These are phyloP conservation scores for Mola mola DNA, from an alignment of 2,113 vertebrate genomes.

Conservation along the genomic window DNA sequence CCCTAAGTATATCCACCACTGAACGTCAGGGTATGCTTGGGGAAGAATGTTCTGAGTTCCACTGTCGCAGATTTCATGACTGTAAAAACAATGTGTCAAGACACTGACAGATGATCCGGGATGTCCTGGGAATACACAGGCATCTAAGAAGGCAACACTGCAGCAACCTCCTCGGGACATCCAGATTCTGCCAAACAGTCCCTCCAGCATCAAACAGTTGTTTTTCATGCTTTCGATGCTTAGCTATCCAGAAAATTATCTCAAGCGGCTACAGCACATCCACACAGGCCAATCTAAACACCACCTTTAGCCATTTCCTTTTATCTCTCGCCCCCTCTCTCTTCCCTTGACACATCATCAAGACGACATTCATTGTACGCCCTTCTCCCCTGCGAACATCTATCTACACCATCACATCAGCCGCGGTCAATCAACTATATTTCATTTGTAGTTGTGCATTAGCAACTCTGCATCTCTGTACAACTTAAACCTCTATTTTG, in stretches of 20 bases:
- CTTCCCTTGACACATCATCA: slow-evolving; percentile 14
- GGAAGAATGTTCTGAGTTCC: background rate
- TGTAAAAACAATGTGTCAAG: slow-evolving; percentile 1
- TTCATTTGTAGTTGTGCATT: slow-evolving; percentile 8
- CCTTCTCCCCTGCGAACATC: slow-evolving; percentile 1
- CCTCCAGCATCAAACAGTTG: slow-evolving; percentile 30
- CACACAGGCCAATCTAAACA: slow-evolving; percentile 52
- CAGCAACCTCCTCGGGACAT: slow-evolving; percentile 34
- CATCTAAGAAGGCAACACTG: slow-evolving; percentile 20
- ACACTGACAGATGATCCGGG: slow-evolving; percentile 5
- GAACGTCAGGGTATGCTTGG: background rate
- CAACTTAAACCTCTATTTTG: slow-evolving; percentile 1
- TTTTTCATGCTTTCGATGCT: slow-evolving; percentile 68
- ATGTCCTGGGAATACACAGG: slow-evolving; percentile 13
- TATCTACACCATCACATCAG: slow-evolving; percentile 13
- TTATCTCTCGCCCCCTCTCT: slow-evolving; percentile 1
- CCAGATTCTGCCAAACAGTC: slow-evolving; percentile 29
- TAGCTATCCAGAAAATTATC: slow-evolving; percentile 82
- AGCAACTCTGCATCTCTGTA: background rate
- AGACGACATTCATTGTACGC: background rate
- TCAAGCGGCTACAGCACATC: slow-evolving; percentile 50
- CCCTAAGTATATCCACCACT: too few species aligned
- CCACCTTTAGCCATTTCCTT: slow-evolving; percentile 14
- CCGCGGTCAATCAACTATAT: slow-evolving; percentile 18
- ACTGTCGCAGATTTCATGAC: slow-evolving; percentile 2